Evolutionary conservation across 2,888 invertebrate species (phyloP), one percentile per base, ranked within the genome.

Genomic region (Ormyrus labotus): DNA sequence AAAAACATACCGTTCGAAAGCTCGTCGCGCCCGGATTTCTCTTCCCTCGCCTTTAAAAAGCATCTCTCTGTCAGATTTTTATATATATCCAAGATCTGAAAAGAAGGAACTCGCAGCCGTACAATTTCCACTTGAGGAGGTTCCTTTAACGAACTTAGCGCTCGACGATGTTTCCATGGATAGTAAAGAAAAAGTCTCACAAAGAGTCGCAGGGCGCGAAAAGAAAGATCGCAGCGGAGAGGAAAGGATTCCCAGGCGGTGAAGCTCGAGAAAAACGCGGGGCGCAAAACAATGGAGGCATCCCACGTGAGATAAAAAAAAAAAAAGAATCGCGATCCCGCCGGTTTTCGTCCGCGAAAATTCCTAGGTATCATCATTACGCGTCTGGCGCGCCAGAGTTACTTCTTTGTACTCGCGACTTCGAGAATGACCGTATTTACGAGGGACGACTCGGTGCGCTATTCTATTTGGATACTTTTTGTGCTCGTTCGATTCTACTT

Each of bases 61-160:
- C 19, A 19, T 19, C 19, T 19, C 19, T 19, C 19, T 19, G 19
- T 19, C 19, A 19, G 19, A 61, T 61, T 19, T 61, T 2, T 61
- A 61, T 61, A 61, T 61, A 61, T 61, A 61, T 61, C 13, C 34
- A 61, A 19, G 34, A 5, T 19, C 34, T 19, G 9, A 19, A 11
- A 13, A 8, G 34, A 61, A 50, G 50, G 50, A 48, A 65, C n/a
- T 45, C 45, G 34, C 45, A 45, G 11, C 63, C 34, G 34, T 70
- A 58, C 47, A 55, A 70, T 47, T 70, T 48, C 13, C 6, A 19
- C 48, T 58, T 2, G 34, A 8, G 53, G 48, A 19, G 10, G 8
- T 65, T 65, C 34, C 65, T 65, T 57, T 74, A 65, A 74, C 48
- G 64, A 73, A 73, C 53, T 64, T 74, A 57, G 11, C 47, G 50